Conservation (phyloP, 2,113 vertebrate genomes). For the Osmerus mordax region DNA sequence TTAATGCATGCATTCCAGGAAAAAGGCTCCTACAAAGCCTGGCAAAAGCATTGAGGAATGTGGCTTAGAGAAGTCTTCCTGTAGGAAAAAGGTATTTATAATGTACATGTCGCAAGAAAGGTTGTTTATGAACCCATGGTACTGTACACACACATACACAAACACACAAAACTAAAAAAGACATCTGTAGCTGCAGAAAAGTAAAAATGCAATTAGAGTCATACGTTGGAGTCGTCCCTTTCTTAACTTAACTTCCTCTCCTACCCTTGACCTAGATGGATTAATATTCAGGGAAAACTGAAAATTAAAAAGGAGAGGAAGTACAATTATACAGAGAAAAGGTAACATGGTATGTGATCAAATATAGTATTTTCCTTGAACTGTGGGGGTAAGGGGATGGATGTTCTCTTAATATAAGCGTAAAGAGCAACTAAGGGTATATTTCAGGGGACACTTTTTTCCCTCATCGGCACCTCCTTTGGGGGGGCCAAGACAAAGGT, state of each 20-base stretch:
- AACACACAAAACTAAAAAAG: too few species aligned
- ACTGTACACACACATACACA: not conserved
- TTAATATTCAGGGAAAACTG: conserved; percentile 60
- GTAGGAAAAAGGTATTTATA: too few species aligned
- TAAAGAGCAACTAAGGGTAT: conserved; percentile 46
- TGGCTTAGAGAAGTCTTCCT: too few species aligned
- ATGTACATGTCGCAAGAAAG: too few species aligned
- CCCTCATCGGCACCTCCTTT: conserved; percentile 37
- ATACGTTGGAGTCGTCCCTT: conserved; percentile 33
- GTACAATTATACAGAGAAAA: conserved; percentile 55
- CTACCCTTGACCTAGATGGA: conserved; percentile 75
- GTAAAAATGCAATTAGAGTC: not conserved
- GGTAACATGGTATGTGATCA: conserved; percentile 52
- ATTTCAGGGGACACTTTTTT: conserved; percentile 43
- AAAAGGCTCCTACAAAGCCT: too few species aligned
- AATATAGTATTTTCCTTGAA: conserved; percentile 77
- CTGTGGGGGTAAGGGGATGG: conserved; percentile 58
- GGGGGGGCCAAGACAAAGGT: conserved; percentile 43
- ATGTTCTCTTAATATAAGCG: conserved; percentile 50
- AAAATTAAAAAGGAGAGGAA: conserved; percentile 65
- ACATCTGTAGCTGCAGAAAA: not conserved
- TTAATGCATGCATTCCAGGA: too few species aligned
- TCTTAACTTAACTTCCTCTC: conserved; percentile 52
- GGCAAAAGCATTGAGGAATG: too few species aligned
- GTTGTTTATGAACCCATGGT: not conserved